Evolutionary conservation across 2,113 vertebrate species (phyloP).

Genomic region (Podarcis raffonei): DNA sequence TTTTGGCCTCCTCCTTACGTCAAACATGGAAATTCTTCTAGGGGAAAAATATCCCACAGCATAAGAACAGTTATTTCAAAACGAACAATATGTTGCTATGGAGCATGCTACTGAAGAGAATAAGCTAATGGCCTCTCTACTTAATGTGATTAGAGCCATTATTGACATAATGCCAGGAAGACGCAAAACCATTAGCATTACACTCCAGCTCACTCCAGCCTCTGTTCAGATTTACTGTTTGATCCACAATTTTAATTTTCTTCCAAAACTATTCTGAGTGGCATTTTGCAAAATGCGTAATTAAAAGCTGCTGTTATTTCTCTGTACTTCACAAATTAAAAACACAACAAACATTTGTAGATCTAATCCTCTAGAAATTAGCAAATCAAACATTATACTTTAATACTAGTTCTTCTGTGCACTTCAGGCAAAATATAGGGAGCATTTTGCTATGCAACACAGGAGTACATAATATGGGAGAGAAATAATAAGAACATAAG

Average conservation of each 20-base stretch:
- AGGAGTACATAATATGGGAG: conserved; percentile 49
- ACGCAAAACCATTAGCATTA: conserved; percentile 95
- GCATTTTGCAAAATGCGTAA: conserved; percentile 83
- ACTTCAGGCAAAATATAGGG: conserved; percentile 71
- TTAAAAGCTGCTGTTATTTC: conserved; percentile 83
- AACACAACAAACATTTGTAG: conserved; percentile 84
- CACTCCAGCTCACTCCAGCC: conserved; percentile 81
- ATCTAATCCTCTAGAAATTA: conserved; percentile 83
- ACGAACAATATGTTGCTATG: conserved; percentile 79
- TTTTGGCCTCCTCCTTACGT: conserved; percentile 41
- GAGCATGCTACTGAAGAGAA: conserved; percentile 84
- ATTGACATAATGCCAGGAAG: conserved; percentile 99
- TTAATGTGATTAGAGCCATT: conserved; percentile 99
- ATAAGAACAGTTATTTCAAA: conserved; percentile 73
- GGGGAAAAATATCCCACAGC: conserved; percentile 46
- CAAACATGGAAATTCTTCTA: conserved; percentile 49
- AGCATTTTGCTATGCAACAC: conserved; percentile 67
- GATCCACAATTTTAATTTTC: conserved; percentile 84
- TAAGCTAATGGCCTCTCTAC: conserved; percentile 97
- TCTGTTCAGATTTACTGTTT: conserved; percentile 82
- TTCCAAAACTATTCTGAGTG: conserved; percentile 77
- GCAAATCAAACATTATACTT: conserved; percentile 81
- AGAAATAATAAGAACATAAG: neutral
- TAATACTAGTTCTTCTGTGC: conserved; percentile 76
- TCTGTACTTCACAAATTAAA: conserved; percentile 83